phyloP scores from a whole-genome alignment of 2,113 vertebrate species.

The Gallinago paraguaiae region DNA sequence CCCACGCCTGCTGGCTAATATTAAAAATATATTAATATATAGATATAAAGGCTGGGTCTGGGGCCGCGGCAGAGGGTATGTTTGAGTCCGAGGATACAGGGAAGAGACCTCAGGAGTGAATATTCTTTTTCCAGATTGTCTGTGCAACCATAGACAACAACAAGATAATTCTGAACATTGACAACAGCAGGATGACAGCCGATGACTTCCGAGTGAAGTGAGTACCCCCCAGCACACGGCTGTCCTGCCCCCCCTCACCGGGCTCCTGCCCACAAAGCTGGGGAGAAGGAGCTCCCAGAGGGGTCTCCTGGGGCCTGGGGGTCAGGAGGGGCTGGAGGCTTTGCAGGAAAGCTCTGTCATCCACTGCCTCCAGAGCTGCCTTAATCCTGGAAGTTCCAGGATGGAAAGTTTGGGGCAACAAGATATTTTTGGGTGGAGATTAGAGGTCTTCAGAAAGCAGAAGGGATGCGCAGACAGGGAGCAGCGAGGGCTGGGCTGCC shows the following conservation, averaged over 20 bases:
- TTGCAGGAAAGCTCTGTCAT: background rate
- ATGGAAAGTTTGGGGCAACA: background rate
- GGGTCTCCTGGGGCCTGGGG: too few species aligned
- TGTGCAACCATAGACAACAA: constrained; percentile 62
- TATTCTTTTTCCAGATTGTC: constrained; percentile 71
- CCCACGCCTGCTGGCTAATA: background rate
- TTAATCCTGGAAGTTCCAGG: background rate
- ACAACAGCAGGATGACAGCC: constrained; percentile 76
- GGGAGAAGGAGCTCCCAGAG: background rate
- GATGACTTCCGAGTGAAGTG: constrained; percentile 86
- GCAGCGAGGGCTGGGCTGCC: background rate
- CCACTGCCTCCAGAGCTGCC: background rate
- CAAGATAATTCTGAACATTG: constrained; percentile 71
- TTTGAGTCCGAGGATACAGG: background rate
- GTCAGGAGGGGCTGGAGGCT: background rate
- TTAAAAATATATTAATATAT: fast-evolving
- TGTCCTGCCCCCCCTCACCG: background rate
- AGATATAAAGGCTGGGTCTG: background rate
- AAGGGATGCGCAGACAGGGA: background rate
- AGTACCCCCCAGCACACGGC: background rate
- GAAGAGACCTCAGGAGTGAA: background rate
- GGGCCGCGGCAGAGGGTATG: fast-evolving
- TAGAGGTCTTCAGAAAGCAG: background rate
- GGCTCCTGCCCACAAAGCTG: fast-evolving
- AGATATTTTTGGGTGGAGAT: background rate